phyloP scores from a whole-genome alignment of 2,888 invertebrate species.

The Lucinisca nassula region DNA sequence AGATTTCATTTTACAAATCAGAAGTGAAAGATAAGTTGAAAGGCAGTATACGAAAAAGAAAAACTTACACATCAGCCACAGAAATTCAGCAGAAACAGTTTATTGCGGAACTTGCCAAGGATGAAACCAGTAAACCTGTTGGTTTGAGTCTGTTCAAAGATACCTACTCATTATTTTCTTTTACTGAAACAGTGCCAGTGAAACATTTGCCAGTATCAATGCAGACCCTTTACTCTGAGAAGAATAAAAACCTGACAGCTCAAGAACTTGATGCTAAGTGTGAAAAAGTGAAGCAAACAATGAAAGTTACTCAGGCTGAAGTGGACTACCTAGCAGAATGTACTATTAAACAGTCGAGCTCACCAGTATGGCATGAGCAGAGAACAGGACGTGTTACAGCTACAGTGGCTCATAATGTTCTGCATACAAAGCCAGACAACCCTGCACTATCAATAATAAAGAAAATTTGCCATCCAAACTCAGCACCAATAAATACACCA shows the following conservation, averaged over 20 bases:
- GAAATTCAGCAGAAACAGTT: not conserved
- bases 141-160: not conserved
- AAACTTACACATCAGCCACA: not conserved
- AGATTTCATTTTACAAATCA: conserved; percentile 38
- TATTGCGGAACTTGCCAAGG: not conserved
- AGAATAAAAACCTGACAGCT: not conserved
- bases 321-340: not conserved
- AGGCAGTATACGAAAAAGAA: not conserved
- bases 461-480: not conserved
- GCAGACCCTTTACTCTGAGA: not conserved
- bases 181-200: not conserved
- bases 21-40: not conserved
- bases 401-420: not conserved
- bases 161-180: not conserved
- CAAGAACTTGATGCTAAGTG: not conserved
- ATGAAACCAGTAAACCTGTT: not conserved
- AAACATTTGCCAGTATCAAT: not conserved
- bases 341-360: not conserved
- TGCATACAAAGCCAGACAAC: not conserved
- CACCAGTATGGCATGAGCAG: conserved; percentile 3
- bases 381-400: not conserved
- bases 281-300: not conserved
- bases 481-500: not conserved
- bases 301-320: not conserved
- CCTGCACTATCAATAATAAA: not conserved